phyloP scores from a whole-genome alignment of 2,113 vertebrate species.

The Drymodes brunneopygia region DNA sequence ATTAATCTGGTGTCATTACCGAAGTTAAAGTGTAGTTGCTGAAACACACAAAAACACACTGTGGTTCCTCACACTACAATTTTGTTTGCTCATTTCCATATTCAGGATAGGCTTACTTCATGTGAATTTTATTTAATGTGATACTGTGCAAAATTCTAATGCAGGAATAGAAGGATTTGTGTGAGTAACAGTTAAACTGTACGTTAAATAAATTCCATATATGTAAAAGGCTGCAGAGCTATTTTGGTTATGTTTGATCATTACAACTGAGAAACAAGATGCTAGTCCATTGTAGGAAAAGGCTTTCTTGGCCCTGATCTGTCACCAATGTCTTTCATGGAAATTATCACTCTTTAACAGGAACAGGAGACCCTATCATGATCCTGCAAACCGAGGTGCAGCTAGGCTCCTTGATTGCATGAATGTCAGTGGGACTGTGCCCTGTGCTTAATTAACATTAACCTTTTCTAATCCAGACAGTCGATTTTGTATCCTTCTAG shows the following conservation, averaged over 20 bases:
- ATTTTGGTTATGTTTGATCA: neutral
- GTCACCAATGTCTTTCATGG: neutral
- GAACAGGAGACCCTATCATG: rapidly evolving
- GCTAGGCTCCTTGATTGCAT: neutral
- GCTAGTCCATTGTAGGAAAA: neutral
- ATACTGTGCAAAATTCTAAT: neutral
- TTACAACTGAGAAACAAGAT: neutral
- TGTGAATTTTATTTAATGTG: neutral
- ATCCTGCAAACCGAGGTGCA: neutral
- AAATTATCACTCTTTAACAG: neutral
- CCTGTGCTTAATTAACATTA: neutral
- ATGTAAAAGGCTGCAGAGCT: neutral
- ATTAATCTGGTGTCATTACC: neutral
- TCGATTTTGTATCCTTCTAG: neutral
- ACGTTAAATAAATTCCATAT: too few relatives aligned
- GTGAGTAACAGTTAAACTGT: neutral
- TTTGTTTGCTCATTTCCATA: neutral
- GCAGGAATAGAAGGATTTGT: neutral
- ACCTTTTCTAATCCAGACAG: neutral
- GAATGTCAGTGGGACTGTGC: neutral
- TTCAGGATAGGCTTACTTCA: neutral
- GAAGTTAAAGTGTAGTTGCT: neutral
- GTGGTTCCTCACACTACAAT: neutral
- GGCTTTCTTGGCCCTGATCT: neutral
- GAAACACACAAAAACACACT: neutral